A percentile compares a stretch with the other conserved stretches of the same genome.
phyloP scores from a whole-genome alignment of 2,113 vertebrate species.

The Pseudorhombus dupliciocellatus region DNA sequence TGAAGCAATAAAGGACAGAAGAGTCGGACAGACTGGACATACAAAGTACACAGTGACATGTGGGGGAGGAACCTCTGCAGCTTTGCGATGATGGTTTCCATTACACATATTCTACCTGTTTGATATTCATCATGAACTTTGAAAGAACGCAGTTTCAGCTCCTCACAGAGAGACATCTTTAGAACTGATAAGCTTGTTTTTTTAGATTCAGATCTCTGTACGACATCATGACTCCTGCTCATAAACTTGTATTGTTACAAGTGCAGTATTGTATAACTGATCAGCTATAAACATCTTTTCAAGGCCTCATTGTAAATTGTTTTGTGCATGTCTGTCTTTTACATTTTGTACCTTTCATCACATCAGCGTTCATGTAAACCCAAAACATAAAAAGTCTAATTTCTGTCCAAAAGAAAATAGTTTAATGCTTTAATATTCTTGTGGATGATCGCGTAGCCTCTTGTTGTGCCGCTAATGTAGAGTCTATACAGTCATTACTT shows the following conservation, averaged over 20 bases:
- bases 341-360: conserved; percentile 56
- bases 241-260: not conserved
- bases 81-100: conserved; percentile 39
- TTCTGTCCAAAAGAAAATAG: conserved; percentile 22
- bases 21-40: conserved; percentile 35
- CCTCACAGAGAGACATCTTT: conserved; percentile 9
- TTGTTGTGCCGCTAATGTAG: conserved; percentile 22
- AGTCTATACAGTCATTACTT: conserved; percentile 33
- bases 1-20: conserved; percentile 69
- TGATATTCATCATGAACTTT: conserved; percentile 40
- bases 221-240: conserved; percentile 13
- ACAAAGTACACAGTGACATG: conserved; percentile 45
- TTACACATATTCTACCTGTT: conserved; percentile 42
- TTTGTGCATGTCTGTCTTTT: conserved; percentile 46
- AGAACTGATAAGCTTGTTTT: conserved; percentile 28
- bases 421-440: conserved; percentile 39
- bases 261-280: not conserved
- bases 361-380: conserved; percentile 18
- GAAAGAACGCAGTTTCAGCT: conserved; percentile 19
- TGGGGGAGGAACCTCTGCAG: conserved; percentile 45
- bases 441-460: conserved; percentile 8
- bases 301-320: conserved; percentile 43
- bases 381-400: not conserved
- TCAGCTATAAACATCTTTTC: conserved; percentile 50
- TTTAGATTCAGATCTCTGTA: conserved; percentile 16